Evolutionary conservation across 64 coral and sea anemone genomes (phyloP).

Genomic region (Catalaphyllia jardinei): DNA sequence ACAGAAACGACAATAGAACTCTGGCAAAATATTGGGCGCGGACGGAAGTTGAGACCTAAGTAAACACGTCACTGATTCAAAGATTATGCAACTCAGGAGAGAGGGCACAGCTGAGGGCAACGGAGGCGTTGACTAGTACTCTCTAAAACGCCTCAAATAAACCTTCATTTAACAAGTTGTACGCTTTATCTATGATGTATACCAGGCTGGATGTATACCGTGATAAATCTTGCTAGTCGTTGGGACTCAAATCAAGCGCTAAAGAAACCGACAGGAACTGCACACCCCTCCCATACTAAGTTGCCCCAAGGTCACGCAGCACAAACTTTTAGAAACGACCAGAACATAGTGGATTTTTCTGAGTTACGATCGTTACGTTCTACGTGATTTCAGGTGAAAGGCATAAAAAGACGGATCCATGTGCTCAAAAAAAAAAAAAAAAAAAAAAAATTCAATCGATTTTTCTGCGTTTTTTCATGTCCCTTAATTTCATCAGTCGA

Average conservation of each 20-base stretch:
- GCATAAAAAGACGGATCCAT: not conserved
- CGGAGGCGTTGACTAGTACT: not conserved
- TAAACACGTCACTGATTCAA: conserved; percentile 10
- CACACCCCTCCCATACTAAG: not conserved
- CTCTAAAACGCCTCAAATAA: not conserved
- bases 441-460: not conserved
- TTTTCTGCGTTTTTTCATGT: not conserved
- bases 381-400: no score
- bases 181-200: not conserved
- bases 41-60: conserved; percentile 29
- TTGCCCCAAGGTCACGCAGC: not conserved
- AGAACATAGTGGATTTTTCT: not conserved
- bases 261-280: not conserved
- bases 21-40: not conserved
- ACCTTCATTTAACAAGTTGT: not conserved
- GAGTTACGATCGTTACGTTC: not conserved
- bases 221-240: not conserved
- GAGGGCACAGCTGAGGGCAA: no score
- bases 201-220: not conserved
- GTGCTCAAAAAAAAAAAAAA: not conserved
- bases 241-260: not conserved
- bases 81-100: not conserved
- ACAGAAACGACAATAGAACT: not conserved
- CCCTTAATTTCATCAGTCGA: not conserved
- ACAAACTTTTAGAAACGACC: not conserved